These are phyloP conservation scores for Oryzias dopingdopingensis DNA, from an alignment of 2,797 vertebrate genomes.

Conservation along the genomic window DNA sequence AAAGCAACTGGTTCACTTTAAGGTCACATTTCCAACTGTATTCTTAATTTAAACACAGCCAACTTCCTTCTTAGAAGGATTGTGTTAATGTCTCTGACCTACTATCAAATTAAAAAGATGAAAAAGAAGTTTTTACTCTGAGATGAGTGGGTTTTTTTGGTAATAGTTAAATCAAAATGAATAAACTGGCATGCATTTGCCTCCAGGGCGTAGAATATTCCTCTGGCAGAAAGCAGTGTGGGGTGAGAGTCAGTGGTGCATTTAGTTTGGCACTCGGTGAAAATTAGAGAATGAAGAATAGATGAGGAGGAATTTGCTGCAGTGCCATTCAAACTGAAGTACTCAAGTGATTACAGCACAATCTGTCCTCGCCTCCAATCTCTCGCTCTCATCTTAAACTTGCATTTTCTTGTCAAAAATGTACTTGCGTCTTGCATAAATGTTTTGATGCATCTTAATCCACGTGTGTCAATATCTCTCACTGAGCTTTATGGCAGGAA, in stretches of 20 bases:
- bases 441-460: conserved; percentile 35
- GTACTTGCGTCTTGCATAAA: conserved; percentile 11
- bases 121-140: conserved; percentile 36
- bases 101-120: conserved; percentile 44
- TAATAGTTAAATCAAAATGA: conserved; percentile 47
- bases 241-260: conserved; percentile 48
- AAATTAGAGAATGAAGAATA: conserved; percentile 47
- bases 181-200: conserved; percentile 45
- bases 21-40: conserved; percentile 38
- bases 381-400: conserved; percentile 1
- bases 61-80: conserved; percentile 23
- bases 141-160: conserved; percentile 3
- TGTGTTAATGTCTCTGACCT: conserved; percentile 38
- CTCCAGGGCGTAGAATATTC: conserved; percentile 52
- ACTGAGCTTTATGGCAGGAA: conserved; percentile 42
- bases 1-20: conserved; percentile 10
- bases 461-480: conserved; percentile 52
- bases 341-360: conserved; percentile 7
- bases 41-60: conserved; percentile 19
- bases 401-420: conserved; percentile 33
- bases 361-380: not conserved
- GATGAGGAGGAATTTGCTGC: conserved; percentile 34
- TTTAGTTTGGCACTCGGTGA: conserved; percentile 54
- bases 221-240: conserved; percentile 40
- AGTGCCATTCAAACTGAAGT: conserved; percentile 15